Conservation (phyloP, 35 echinoderm and acorn worm genomes). For the Chiridota heheva region DNA sequence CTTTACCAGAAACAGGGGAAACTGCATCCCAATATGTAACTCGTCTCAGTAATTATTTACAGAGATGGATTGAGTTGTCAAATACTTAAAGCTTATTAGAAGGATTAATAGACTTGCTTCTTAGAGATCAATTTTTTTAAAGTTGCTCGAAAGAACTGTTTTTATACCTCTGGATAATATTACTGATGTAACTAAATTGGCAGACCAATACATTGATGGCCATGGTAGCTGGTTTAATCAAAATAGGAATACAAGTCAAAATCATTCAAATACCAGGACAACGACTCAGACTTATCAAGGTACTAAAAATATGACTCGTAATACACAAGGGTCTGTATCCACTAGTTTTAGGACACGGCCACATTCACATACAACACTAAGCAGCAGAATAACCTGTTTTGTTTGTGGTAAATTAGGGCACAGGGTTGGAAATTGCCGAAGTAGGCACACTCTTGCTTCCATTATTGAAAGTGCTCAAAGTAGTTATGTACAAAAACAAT, state of each 20-base stretch:
- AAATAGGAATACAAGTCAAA: not conserved
- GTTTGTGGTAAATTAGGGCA: not conserved
- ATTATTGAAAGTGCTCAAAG: not conserved
- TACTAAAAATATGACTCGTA: not conserved
- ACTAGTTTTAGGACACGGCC: not conserved
- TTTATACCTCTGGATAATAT: not conserved
- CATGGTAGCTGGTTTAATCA: not conserved
- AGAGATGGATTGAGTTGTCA: constrained; percentile 18
- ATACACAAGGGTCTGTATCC: not conserved
- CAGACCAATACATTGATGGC: constrained; percentile 41
- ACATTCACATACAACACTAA: not conserved
- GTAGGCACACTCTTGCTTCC: not conserved
- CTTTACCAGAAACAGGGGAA: not conserved
- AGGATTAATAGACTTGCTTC: not conserved
- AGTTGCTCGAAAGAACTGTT: constrained; percentile 18
- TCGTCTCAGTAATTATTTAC: not conserved
- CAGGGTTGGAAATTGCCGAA: not conserved
- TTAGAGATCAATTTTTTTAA: constrained; percentile 39
- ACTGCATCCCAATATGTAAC: constrained; percentile 2
- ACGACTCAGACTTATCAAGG: not conserved
- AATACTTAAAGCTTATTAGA: not conserved
- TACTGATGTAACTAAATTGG: not conserved
- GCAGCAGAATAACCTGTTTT: not conserved
- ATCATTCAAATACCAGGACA: not conserved
- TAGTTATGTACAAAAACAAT: not conserved